phyloP scores from a whole-genome alignment of 1,140 invertebrate species.

The Yoshiicerus persimilis region DNA sequence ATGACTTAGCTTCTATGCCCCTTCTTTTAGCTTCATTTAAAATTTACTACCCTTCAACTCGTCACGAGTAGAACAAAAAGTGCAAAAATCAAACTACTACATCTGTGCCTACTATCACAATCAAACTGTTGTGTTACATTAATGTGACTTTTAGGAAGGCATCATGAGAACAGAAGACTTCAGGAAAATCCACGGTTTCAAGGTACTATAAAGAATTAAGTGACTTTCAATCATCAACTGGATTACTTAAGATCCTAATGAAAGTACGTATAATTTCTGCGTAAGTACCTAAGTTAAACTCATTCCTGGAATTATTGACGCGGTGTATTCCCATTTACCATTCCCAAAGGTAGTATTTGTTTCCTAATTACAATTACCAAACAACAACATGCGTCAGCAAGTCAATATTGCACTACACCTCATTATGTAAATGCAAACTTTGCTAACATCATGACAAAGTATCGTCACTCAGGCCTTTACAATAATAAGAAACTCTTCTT shows the following conservation, averaged over 20 bases:
- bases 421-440: too few relatives aligned
- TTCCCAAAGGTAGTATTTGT: too few relatives aligned
- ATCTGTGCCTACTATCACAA: neutral
- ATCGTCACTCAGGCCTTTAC: too few relatives aligned
- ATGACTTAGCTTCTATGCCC: neutral
- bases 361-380: too few relatives aligned
- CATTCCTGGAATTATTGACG: neutral
- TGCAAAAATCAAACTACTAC: slow-evolving; percentile 12
- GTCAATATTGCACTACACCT: too few relatives aligned
- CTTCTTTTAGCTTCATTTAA: neutral
- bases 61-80: neutral
- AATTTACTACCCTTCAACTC: neutral
- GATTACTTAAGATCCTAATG: neutral
- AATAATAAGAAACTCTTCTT: too few relatives aligned
- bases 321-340: too few relatives aligned
- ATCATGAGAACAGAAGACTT: neutral
- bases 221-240: neutral
- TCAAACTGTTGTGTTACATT: neutral
- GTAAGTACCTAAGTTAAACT: neutral
- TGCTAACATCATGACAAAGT: too few relatives aligned
- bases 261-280: neutral
- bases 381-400: too few relatives aligned
- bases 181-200: neutral
- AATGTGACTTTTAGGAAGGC: neutral
- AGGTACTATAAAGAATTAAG: neutral